phyloP scores from a whole-genome alignment of 2,888 invertebrate species.

The Miltochrista miniata region DNA sequence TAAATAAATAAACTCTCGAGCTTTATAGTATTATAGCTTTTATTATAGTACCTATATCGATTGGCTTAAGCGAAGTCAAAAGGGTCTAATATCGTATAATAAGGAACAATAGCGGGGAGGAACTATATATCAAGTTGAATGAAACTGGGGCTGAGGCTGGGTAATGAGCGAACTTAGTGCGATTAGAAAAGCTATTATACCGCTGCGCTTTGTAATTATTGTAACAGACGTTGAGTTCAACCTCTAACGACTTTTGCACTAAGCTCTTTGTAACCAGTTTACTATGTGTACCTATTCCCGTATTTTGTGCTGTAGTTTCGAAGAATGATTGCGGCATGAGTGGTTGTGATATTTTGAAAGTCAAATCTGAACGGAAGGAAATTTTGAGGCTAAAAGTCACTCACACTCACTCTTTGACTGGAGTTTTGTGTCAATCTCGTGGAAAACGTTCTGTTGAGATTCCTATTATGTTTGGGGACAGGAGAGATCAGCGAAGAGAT shows the following conservation, averaged over 20 bases:
- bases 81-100: slow-evolving; percentile 20
- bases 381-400: no score
- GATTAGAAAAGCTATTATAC: slow-evolving; percentile 39
- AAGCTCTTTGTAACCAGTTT: not conserved
- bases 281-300: not conserved
- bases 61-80: slow-evolving; percentile 9
- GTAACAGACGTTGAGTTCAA: slow-evolving; percentile 23
- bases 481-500: no score
- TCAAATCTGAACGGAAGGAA: no score
- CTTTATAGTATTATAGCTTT: no score
- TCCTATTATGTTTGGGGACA: no score
- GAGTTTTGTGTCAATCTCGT: no score
- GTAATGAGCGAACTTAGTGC: slow-evolving; percentile 42
- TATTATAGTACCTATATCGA: no score
- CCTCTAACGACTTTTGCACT: slow-evolving; percentile 13
- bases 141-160: slow-evolving; percentile 24
- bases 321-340: not conserved
- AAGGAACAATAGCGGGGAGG: slow-evolving; percentile 21
- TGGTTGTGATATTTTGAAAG: not conserved
- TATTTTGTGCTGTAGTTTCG: not conserved
- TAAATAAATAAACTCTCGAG: no score
- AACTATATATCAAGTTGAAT: slow-evolving; percentile 21
- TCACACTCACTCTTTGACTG: no score
- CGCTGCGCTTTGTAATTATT: slow-evolving; percentile 31
- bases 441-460: no score